Evolutionary conservation across 2,113 vertebrate species (phyloP), one percentile per base, ranked within the genome.

Genomic region (Mormyrus lacerda): DNA sequence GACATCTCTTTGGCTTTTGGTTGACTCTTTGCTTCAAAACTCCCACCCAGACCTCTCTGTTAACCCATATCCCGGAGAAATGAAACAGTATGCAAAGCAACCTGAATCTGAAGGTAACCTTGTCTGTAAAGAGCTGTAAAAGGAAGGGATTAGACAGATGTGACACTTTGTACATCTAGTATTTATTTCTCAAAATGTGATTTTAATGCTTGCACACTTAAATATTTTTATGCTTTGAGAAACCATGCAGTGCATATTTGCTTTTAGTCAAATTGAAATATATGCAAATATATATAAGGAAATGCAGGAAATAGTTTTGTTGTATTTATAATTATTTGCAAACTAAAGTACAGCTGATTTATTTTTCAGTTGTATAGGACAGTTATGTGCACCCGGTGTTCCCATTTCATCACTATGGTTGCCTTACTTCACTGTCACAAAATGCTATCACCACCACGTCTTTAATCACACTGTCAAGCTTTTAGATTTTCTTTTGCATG

Each of bases 1-100:
- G 92, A 93, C 90, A 88, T 91, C 79, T 88, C 90, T 90, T 88
- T 84, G 91, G 89, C 89, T 90, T 88, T 91, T 21, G 42, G n/a
- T 88, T 88, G 21, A 88, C 11, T 11, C 39, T 76, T 15, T 50
- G 47, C 47, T 27, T 83, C 27, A 58, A 11, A 47, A 21, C 88
- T 21, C 47, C 31, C 1, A 10, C 17, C 45, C 50, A 73, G 3
- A 42, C 85, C 69, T 50, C 47, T 6, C 88, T 4, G 39, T 79
- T 45, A 42, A 51, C 44, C 31, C 31, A 2, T 15, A 21, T 58
- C 48, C 24, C 76, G 13, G 21, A 65, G 82, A 47, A 48, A 83
- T 47, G 4, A 86, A 45, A 86, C 48, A 17, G 48, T 17, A 53
- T 35, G 39, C 35, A 45, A 88, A 69, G 55, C 24, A 48, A 35